A percentile compares a stretch with the other conserved stretches of the same genome.
Conservation (phyloP, 2,113 vertebrate genomes). For the Pituophis catenifer region DNA sequence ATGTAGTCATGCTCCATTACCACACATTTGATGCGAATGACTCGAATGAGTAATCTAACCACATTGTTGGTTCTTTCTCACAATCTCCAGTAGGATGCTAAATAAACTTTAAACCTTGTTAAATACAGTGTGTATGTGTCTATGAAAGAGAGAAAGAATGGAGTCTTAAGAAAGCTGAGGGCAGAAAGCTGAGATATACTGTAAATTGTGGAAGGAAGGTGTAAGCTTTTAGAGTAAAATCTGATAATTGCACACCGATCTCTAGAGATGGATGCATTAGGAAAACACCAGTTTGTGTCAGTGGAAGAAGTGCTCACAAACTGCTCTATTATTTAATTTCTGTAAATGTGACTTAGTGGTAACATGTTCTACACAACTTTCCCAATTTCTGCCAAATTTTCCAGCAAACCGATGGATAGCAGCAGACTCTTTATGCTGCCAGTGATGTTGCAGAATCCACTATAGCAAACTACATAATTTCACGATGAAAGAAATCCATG, state of each 20-base stretch:
- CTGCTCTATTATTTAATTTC: background rate
- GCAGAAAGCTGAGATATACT: background rate
- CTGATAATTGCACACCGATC: background rate
- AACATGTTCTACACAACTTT: background rate
- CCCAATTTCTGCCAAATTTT: background rate
- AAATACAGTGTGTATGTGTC: background rate
- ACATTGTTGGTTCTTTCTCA: background rate
- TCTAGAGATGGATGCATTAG: background rate
- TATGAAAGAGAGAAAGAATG: background rate
- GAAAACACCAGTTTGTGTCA: background rate
- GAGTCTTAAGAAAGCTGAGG: background rate
- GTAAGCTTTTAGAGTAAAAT: background rate
- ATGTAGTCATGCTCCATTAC: background rate
- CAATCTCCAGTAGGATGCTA: background rate
- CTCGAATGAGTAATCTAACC: too few relatives aligned
- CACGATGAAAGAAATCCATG: background rate
- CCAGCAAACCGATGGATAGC: background rate
- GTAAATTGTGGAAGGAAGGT: background rate
- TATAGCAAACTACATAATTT: background rate
- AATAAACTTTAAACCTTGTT: background rate
- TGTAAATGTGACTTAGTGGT: background rate
- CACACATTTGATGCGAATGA: background rate
- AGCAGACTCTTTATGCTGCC: background rate
- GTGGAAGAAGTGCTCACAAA: background rate
- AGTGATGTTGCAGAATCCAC: background rate